Evolutionary conservation across 2,797 vertebrate genomes (phyloP), one percentile per base, ranked within the genome.

Genomic region (Myiotriccus ornatus): DNA sequence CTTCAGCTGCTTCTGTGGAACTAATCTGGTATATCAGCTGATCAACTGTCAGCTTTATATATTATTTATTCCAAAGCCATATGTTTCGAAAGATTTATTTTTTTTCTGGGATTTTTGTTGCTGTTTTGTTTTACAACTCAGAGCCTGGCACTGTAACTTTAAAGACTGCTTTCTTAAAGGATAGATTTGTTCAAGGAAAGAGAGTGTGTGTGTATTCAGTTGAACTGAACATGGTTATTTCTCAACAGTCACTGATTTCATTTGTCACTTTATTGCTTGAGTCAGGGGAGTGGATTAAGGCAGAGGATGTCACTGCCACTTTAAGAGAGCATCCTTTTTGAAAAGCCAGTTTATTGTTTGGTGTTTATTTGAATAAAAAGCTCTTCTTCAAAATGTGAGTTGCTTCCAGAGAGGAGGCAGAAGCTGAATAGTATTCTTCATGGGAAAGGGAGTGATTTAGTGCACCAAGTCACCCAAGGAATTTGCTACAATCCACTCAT

Each of bases 281-380:
- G 95, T 96, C 96, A 97, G 87, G 96, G 90, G 84, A 98, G 96
- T 97, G 96, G 96, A 97, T 98, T 98, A 98, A 97, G 96, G 90
- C 65, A 68, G 9, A 64, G 75, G 47, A 95, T 97, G 97, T 97
- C 95, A 95, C 69, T 94, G 94, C 87, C 96, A 96, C 94, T 97
- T 97, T 97, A 96, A 96, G 86, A 95, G 83, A 96, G 85, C 95
- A 97, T 97, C 85, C 52, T 91, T 97, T 97, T 94, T 95, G 83
- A 44, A 93, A 94, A 90, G 50, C 69, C 81, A 94, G 80, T 94
- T 88, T 97, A 96, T 85, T 91, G 65, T 97, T 97, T 95, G 84
- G 88, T 95, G 81, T 97, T 96, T 96, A 95, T 95, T 94, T 86
- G 78, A 94, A 94, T 90, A 96, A 90, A 96, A 97, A 93, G 37